These are phyloP conservation scores for Eledone cirrhosa DNA, from an alignment of 2,888 invertebrate genomes.

Conservation along the genomic window DNA sequence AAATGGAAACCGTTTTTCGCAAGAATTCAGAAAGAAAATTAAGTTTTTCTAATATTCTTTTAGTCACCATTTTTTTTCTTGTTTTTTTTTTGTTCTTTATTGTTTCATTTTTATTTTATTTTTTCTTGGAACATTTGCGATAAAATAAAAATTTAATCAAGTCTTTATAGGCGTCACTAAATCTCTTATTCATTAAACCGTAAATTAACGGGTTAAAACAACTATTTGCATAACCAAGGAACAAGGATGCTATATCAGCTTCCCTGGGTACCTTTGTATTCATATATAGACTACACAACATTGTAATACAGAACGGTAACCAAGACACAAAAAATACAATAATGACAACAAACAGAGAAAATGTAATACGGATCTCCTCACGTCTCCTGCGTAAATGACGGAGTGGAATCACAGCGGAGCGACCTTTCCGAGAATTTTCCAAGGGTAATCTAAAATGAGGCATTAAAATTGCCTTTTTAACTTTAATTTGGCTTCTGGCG, in stretches of 20 bases:
- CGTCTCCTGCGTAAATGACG: constrained; percentile 32
- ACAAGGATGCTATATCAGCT: constrained; percentile 53
- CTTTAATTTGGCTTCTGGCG: neutral
- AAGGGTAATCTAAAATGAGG: neutral
- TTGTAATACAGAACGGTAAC: constrained; percentile 60
- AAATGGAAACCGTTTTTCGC: too few relatives aligned
- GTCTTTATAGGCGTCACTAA: constrained; percentile 47
- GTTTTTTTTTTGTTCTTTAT: too few relatives aligned
- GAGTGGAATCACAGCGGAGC: neutral
- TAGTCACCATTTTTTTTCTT: too few relatives aligned
- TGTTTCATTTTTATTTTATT: neutral
- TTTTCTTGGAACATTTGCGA: neutral
- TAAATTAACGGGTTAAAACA: constrained; percentile 59
- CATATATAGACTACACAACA: constrained; percentile 40
- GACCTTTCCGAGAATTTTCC: neutral
- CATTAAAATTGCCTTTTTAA: neutral
- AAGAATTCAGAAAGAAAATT: too few relatives aligned
- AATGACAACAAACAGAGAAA: constrained; percentile 52
- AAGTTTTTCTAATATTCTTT: too few relatives aligned
- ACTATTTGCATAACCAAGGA: constrained; percentile 60
- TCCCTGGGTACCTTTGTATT: constrained; percentile 36
- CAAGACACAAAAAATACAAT: constrained; percentile 57
- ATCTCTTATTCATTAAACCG: constrained; percentile 56
- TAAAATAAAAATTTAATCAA: constrained; percentile 33
- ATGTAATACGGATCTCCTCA: constrained; percentile 51